These are phyloP conservation scores for Amphipyra tragopoginis DNA, from an alignment of 2,888 invertebrate genomes.

Conservation along the genomic window DNA sequence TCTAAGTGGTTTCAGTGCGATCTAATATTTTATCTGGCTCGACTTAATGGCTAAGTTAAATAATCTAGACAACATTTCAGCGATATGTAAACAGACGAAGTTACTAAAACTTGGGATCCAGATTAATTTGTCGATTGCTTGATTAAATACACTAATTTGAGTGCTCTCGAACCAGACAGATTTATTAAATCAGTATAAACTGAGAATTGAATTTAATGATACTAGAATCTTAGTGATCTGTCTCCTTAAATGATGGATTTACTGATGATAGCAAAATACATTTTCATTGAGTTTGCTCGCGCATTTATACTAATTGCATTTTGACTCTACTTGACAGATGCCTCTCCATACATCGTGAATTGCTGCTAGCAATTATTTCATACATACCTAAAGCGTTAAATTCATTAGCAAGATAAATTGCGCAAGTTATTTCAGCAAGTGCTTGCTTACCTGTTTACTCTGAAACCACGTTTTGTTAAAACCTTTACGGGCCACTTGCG, in stretches of 20 bases:
- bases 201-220: conserved; percentile 20
- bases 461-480: too few species aligned
- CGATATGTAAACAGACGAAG: conserved; percentile 39
- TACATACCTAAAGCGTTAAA: too few species aligned
- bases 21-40: conserved; percentile 79
- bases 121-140: conserved; percentile 41
- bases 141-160: conserved; percentile 40
- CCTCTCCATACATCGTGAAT: too few species aligned
- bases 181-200: conserved; percentile 27
- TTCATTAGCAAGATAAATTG: too few species aligned
- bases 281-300: too few species aligned
- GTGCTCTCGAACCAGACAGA: conserved; percentile 29
- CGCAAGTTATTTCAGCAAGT: too few species aligned
- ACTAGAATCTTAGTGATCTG: conserved; percentile 7
- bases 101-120: conserved; percentile 25
- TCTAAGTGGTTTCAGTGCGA: conserved; percentile 84
- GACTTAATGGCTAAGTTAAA: conserved; percentile 59
- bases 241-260: not conserved
- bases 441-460: too few species aligned
- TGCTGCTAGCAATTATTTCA: too few species aligned
- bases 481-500: too few species aligned
- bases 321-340: too few species aligned
- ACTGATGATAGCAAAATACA: not conserved
- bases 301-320: too few species aligned
- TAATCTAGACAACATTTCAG: conserved; percentile 49